A percentile compares a stretch with the other conserved stretches of the same genome.
These are phyloP conservation scores for Trematocara unimaculatum DNA, from an alignment of 2,113 vertebrate genomes.

Conservation along the genomic window DNA sequence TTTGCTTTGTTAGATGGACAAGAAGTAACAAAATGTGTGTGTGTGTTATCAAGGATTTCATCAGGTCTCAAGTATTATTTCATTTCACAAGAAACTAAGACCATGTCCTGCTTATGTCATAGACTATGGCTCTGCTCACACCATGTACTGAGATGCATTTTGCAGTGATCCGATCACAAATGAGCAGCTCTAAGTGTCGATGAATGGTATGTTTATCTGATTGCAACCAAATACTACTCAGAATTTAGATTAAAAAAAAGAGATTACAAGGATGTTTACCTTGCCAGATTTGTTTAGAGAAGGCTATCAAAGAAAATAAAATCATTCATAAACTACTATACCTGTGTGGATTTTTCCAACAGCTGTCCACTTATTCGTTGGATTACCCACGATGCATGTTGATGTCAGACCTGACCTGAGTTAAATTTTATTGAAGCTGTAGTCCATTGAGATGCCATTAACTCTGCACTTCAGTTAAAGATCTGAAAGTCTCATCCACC, in stretches of 20 bases:
- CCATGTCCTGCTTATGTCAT: not conserved
- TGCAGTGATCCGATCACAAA: not conserved
- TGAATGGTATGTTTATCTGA: not conserved
- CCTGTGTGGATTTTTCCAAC: not conserved
- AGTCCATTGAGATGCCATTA: not conserved
- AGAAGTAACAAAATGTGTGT: not conserved
- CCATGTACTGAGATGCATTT: not conserved
- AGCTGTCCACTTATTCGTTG: not conserved
- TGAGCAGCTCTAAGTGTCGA: not conserved
- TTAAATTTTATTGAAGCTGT: conserved; percentile 1
- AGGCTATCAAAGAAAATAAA: not conserved
- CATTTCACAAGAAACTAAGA: not conserved
- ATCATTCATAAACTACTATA: not conserved
- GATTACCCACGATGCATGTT: not conserved
- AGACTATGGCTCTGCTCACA: not conserved
- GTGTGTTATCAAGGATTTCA: not conserved
- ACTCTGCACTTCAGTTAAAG: conserved; percentile 25
- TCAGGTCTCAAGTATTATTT: not conserved
- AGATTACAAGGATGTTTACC: not conserved
- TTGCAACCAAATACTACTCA: not conserved
- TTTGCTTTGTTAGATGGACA: conserved; percentile 8
- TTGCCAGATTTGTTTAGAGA: not conserved
- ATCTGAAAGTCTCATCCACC: not conserved
- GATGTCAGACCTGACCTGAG: not conserved
- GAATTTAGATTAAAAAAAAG: not conserved